Evolutionary conservation across 53 echinoderm and acorn worm species (phyloP).

Genomic region (Echinarachnius parma): DNA sequence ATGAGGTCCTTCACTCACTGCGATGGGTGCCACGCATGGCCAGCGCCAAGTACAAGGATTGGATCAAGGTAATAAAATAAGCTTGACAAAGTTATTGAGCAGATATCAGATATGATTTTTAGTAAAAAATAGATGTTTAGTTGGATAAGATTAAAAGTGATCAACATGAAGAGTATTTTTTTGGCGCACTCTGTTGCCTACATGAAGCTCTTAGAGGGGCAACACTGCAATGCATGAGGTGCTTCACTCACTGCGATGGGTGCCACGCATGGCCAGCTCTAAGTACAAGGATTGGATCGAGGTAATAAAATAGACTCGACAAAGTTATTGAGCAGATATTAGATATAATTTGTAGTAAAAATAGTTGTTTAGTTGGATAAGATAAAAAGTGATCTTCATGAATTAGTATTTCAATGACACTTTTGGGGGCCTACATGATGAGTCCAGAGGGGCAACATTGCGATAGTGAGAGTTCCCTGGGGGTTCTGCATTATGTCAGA

Average conservation of each 20-base stretch:
- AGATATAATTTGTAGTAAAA: too few relatives aligned
- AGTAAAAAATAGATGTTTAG: too few relatives aligned
- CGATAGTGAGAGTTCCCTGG: slow-evolving; percentile 73
- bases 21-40: slow-evolving; percentile 94
- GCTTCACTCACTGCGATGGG: slow-evolving; percentile 90
- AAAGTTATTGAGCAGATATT: too few relatives aligned
- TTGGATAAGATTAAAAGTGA: too few relatives aligned
- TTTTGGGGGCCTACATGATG: slow-evolving; percentile 91
- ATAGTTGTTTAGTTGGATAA: too few relatives aligned
- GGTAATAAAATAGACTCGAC: too few relatives aligned
- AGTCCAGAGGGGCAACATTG: slow-evolving; percentile 84
- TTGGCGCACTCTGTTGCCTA: slow-evolving; percentile 95
- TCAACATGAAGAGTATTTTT: too few relatives aligned
- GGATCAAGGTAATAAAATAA: slow-evolving; percentile 99
- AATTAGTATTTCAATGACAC: too few relatives aligned
- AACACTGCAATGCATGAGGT: slow-evolving; percentile 76
- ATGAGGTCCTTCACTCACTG: slow-evolving; percentile 85
- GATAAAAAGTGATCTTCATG: too few relatives aligned
- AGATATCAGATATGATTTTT: too few relatives aligned
- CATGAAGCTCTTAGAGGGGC: slow-evolving; percentile 89
- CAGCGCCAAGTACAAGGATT: slow-evolving; percentile 63
- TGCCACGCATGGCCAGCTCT: slow-evolving; percentile 75
- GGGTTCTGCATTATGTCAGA: slow-evolving; percentile 82
- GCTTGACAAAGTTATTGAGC: too few relatives aligned
- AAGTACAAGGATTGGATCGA: slow-evolving; percentile 81